These are phyloP conservation scores for Gonioctena quinquepunctata DNA, from an alignment of 1,140 invertebrate species.

Conservation along the genomic window DNA sequence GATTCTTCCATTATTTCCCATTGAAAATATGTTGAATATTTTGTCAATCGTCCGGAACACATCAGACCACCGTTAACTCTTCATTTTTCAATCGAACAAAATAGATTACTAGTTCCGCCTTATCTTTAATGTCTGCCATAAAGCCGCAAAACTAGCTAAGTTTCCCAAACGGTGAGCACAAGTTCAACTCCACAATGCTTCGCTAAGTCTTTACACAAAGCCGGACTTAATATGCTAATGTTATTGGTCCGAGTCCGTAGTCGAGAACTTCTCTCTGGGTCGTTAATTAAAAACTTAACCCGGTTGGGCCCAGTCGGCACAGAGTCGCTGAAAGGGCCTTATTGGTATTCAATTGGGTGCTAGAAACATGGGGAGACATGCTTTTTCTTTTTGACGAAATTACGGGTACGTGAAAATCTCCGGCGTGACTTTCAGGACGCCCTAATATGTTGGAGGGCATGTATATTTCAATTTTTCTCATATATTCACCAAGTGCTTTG, in stretches of 20 bases:
- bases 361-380: neutral
- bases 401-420: no score
- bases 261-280: neutral
- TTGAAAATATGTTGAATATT: no score
- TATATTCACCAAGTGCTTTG: no score
- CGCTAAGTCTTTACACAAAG: conserved; percentile 13
- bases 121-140: neutral
- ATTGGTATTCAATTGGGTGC: neutral
- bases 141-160: conserved; percentile 5
- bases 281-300: conserved; percentile 8
- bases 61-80: neutral
- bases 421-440: no score
- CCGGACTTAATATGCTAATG: conserved; percentile 16
- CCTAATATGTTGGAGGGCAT: no score
- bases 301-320: neutral
- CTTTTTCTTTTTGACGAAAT: neutral
- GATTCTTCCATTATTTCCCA: no score
- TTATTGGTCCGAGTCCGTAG: conserved; percentile 20
- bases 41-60: neutral
- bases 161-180: neutral
- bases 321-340: neutral
- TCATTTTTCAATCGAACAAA: neutral
- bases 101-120: neutral
- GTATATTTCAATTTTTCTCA: no score
- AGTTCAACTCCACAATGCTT: neutral